Evolutionary conservation across 2,113 vertebrate genomes (phyloP).

Genomic region (Agelaius phoeniceus): DNA sequence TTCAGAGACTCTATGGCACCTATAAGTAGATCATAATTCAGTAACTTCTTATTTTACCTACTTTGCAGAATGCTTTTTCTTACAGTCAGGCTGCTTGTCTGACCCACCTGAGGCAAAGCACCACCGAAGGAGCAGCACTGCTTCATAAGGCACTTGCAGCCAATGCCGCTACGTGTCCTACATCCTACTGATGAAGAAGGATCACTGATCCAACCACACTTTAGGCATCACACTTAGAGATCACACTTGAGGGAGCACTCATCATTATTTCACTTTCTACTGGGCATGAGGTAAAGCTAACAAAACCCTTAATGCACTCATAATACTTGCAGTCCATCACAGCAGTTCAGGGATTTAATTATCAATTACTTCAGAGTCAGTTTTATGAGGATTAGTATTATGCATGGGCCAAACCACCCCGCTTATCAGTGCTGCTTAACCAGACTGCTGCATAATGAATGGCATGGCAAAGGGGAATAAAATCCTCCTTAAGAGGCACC

Average conservation of each 20-base stretch:
- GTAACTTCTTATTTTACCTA: background rate
- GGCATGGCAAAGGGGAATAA: slow-evolving; percentile 17
- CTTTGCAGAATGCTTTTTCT: background rate
- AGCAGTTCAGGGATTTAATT: slow-evolving; percentile 23
- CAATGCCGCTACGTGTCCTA: background rate
- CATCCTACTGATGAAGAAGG: background rate
- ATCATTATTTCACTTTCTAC: background rate
- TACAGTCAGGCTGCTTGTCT: background rate
- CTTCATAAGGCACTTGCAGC: background rate
- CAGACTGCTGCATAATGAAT: background rate
- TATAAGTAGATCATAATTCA: background rate
- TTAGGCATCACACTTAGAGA: background rate
- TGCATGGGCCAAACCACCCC: background rate
- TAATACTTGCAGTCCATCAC: background rate
- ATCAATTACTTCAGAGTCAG: slow-evolving; percentile 7
- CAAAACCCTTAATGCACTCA: background rate
- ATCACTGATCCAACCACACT: background rate
- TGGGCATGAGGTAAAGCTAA: background rate
- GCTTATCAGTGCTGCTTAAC: slow-evolving; percentile 37
- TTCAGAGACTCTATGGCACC: background rate
- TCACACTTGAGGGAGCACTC: background rate
- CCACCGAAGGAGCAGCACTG: background rate
- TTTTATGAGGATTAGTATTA: slow-evolving; percentile 11
- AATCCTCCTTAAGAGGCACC: slow-evolving; percentile 18
- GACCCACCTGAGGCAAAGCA: background rate